phyloP scores from a whole-genome alignment of 1,140 invertebrate genomes.

The Sogatella furcifera region DNA sequence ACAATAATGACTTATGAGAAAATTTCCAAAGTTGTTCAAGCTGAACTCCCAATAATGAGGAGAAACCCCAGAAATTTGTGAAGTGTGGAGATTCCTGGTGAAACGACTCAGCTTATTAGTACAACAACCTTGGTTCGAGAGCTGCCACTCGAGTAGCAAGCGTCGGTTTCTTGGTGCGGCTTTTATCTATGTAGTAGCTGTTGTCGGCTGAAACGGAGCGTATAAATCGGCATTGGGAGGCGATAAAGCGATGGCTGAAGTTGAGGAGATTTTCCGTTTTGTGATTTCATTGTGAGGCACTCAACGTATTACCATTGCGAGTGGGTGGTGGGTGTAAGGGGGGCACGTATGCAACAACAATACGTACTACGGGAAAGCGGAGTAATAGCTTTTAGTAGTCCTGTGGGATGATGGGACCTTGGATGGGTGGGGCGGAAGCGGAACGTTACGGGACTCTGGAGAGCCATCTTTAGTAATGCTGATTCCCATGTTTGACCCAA shows the following conservation, averaged over 20 bases:
- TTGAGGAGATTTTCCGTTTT: background rate
- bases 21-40: too few relatives aligned
- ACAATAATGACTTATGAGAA: too few relatives aligned
- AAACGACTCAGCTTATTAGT: too few relatives aligned
- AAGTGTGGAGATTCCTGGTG: too few relatives aligned
- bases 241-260: background rate
- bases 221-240: background rate
- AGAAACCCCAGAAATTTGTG: too few relatives aligned
- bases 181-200: too few relatives aligned
- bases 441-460: background rate
- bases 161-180: too few relatives aligned
- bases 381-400: slow-evolving; percentile 4
- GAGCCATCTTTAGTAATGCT: slow-evolving; percentile 3
- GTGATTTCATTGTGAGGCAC: slow-evolving; percentile 1
- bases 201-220: too few relatives aligned
- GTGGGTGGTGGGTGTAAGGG: background rate
- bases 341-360: background rate
- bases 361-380: background rate
- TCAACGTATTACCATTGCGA: background rate
- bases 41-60: too few relatives aligned
- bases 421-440: background rate
- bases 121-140: too few relatives aligned
- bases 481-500: slow-evolving; percentile 2
- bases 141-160: too few relatives aligned
- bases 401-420: background rate